Evolutionary conservation across 1,140 invertebrate genomes (phyloP), one percentile per base, ranked within the genome.

Genomic region (Drosophila mauritiana): DNA sequence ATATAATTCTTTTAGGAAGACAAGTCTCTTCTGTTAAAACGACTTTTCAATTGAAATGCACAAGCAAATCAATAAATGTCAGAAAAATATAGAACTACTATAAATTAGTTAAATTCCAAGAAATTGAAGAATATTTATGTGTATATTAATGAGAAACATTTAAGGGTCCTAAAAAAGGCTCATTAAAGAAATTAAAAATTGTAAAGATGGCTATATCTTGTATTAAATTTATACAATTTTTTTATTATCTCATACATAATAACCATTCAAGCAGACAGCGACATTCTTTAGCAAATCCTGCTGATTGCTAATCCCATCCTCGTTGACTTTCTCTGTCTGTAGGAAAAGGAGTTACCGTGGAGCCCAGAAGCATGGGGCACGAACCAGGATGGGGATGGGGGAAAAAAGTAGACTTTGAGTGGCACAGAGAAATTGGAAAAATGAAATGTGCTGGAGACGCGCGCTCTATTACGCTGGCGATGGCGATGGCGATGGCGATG

Each of bases 381-480:
- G 31, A 31, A 31, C 31, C 31, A 31, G 31, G 8, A 31, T 17
- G 13, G 12, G 58, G 8, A 31, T 17, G 10, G 15, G 58, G 48
- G 8, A 62, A 65, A 52, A 56, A 73, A 70, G 57, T 39, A 63
- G 37, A 54, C 46, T 55, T 67, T 78, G 80, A 76, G 61, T 84
- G 76, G 58, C 56, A 75, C 52, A 20, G 34, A 78, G 40, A 80
- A 80, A 81, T 81, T 78, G 75, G 51, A 70, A 84, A 82, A 79
- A 79, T 84, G 75, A 72, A 84, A 76, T 78, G 79, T 75, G 52
- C 37, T 34, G 54, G 49, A 58, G 62, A 31, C 49, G 37, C 49
- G 49, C 55, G n/a, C 40, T 57, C 40, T 43, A 42, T 58, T n/a
- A 25, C 55, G 40, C 7, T 17, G 17, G 17, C 17, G 17, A 17